Evolutionary conservation across 2,113 vertebrate genomes (phyloP).

Genomic region (Pyxicephalus adspersus): DNA sequence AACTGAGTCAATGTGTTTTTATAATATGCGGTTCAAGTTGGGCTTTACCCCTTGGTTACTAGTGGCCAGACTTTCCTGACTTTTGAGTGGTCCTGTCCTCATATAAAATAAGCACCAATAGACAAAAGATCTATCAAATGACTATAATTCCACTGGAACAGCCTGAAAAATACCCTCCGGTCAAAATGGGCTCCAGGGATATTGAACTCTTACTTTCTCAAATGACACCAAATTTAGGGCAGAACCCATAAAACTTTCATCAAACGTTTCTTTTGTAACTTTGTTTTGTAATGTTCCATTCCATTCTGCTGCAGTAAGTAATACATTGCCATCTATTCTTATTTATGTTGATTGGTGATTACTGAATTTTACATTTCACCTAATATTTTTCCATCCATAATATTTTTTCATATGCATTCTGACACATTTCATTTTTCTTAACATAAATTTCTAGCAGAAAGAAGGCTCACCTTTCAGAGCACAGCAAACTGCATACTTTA

Average conservation of each 20-base stretch:
- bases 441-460: constrained; percentile 39
- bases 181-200: too few species aligned
- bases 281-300: constrained; percentile 29
- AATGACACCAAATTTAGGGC: not conserved
- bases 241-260: not conserved
- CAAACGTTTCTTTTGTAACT: constrained; percentile 20
- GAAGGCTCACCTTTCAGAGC: not conserved
- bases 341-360: constrained; percentile 43
- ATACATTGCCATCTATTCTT: constrained; percentile 34
- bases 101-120: too few species aligned
- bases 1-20: too few species aligned
- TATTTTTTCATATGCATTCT: constrained; percentile 35
- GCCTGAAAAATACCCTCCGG: too few species aligned
- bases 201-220: not conserved
- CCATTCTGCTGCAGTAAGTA: constrained; percentile 14
- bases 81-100: too few species aligned
- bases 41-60: too few species aligned
- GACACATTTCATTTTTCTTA: constrained; percentile 36
- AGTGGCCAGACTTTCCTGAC: too few species aligned
- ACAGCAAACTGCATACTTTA: constrained; percentile 20
- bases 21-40: too few species aligned
- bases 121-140: too few species aligned
- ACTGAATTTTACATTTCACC: constrained; percentile 35
- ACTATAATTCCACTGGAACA: too few species aligned
- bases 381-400: constrained; percentile 41